A percentile compares a stretch with the other conserved stretches of the same genome.
Evolutionary conservation across 2,113 vertebrate species (phyloP).

Genomic region (Heteronetta atricapilla): DNA sequence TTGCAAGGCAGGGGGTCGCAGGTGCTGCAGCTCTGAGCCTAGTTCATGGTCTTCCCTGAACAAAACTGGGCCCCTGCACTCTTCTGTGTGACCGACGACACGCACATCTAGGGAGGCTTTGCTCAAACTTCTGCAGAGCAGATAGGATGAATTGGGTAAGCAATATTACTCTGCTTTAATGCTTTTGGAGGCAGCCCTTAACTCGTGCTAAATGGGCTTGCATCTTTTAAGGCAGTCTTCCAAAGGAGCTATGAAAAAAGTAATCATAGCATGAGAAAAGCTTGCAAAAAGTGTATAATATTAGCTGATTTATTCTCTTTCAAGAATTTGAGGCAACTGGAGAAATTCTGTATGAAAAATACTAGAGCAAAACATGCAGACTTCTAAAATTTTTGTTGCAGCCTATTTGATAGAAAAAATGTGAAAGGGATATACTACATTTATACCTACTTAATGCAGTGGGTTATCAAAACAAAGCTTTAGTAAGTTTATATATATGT

Average conservation of each 20-base stretch:
- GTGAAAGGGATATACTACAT: background rate
- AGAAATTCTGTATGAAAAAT: background rate
- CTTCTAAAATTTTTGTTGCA: background rate
- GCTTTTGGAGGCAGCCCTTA: background rate
- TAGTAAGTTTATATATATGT: background rate
- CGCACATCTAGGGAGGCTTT: background rate
- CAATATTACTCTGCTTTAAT: background rate
- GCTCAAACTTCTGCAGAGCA: background rate
- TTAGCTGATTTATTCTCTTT: background rate
- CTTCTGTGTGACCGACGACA: background rate
- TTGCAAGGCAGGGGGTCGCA: background rate
- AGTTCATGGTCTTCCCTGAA: background rate
- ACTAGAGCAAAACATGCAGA: background rate
- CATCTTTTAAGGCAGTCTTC: background rate
- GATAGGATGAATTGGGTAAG: background rate
- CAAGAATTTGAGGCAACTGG: background rate
- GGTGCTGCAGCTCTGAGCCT: background rate
- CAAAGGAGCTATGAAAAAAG: background rate
- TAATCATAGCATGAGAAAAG: background rate
- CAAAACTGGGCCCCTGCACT: background rate
- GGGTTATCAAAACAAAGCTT: background rate
- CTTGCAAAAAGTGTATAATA: background rate
- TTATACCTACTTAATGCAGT: background rate
- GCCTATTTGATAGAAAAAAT: background rate
- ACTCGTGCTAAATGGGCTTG: background rate